Evolutionary conservation across 2,797 vertebrate genomes (phyloP), one percentile per base, ranked within the genome.

Genomic region (Alauda arvensis): DNA sequence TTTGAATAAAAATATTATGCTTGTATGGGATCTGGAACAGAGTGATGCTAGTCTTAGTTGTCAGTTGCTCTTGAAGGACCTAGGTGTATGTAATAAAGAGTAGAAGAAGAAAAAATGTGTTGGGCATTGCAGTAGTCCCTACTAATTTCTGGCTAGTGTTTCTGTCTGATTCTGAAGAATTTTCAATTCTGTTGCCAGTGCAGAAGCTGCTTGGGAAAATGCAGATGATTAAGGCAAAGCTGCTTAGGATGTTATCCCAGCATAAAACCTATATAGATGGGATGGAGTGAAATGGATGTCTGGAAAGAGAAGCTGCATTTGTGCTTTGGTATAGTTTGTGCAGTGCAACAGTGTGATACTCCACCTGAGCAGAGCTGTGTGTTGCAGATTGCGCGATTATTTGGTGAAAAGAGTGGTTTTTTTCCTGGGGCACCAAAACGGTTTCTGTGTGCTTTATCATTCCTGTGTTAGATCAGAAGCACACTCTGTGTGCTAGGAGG

Each of bases 1-100:
- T 45, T 23, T 52, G 6, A 20, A 57, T 25, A 66, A 65, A 55
- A 1, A 0, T 0, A 0, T 0, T 5, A 2, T 34, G 19, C 12
- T 42, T 85, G 25, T 53, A 10, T 39, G 42, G 34, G 4, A 37
- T 68, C 15, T 76, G 61, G 24, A 75, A 15, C 15, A 68, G 19
- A 33, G 5, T 26, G 42, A 42, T n/a, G 25, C 7, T 9, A 31
- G 29, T 66, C n/a, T 68, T 81, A n/a, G 10, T 23, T 78, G 5
- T 55, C 26, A n/a, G 10, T 77, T 71, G 33, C 45, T 69, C 19
- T 49, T 91, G 60, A 49, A 62, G 17, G 14, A 25, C 9, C 6
- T 65, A 31, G 4, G 5, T 45, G 24, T 66, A 0, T 49, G 14
- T 43, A 52, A 42, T 29, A 52, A 65, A 53, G 18, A 59, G 34